These are phyloP conservation scores for Tridacna crocea DNA, from an alignment of 2,888 invertebrate species.

Conservation along the genomic window DNA sequence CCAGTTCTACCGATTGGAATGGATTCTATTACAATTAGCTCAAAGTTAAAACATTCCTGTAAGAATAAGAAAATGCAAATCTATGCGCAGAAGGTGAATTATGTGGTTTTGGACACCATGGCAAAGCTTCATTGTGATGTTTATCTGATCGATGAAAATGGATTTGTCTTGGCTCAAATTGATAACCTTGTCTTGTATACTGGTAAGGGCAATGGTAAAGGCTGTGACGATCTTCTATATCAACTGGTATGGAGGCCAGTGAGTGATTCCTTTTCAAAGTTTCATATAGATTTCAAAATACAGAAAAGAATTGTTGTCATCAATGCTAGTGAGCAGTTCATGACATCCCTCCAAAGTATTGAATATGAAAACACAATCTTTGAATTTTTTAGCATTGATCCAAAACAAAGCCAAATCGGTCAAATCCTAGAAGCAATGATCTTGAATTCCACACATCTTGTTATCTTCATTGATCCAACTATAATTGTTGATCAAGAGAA, in stretches of 20 bases:
- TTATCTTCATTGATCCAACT: background rate
- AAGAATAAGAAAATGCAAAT: background rate
- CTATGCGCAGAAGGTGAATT: background rate
- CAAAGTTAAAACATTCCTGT: background rate
- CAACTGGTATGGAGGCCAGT: background rate
- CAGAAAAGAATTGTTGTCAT: background rate
- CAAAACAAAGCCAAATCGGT: background rate
- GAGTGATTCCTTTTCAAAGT: background rate
- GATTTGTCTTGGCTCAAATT: conserved; percentile 3
- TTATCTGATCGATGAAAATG: background rate
- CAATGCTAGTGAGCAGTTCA: background rate
- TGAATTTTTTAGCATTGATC: too few relatives aligned
- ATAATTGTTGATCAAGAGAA: background rate
- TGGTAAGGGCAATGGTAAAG: background rate
- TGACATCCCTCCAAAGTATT: background rate
- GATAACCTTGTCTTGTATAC: conserved; percentile 3
- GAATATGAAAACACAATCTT: background rate
- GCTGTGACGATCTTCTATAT: conserved; percentile 14
- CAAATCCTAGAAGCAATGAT: background rate
- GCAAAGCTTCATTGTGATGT: conserved; percentile 6
- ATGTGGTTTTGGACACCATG: conserved; percentile 5
- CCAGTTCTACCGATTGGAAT: background rate
- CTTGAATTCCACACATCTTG: background rate
- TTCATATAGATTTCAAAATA: background rate
- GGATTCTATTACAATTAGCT: background rate